Evolutionary conservation across 2,113 vertebrate species (phyloP).

Genomic region (Gorsachius goisagi): DNA sequence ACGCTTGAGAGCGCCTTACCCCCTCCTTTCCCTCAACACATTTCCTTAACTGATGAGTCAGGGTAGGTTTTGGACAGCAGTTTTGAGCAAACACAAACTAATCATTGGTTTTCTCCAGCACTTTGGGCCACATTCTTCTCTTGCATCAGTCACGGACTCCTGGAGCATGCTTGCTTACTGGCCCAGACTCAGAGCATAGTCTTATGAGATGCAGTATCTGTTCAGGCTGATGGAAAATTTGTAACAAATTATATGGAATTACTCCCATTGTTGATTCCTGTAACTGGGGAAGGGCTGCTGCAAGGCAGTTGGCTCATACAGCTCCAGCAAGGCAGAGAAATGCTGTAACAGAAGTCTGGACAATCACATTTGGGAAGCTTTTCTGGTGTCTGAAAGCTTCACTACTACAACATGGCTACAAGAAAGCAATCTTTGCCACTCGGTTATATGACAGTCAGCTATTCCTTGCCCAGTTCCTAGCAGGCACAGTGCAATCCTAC

Average conservation of each 20-base stretch:
- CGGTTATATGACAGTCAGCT: background rate
- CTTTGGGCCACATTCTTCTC: background rate
- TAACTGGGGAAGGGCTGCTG: background rate
- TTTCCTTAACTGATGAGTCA: constrained; percentile 17
- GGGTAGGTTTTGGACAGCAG: background rate
- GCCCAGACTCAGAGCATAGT: background rate
- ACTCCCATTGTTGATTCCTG: background rate
- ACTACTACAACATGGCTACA: background rate
- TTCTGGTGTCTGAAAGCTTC: background rate
- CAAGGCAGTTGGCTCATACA: background rate
- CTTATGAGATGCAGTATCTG: accelerated
- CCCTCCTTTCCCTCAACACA: background rate
- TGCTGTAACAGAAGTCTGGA: background rate
- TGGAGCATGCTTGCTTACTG: background rate
- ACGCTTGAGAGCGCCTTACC: background rate
- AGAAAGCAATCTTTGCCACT: background rate
- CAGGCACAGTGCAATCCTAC: background rate
- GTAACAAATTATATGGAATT: background rate
- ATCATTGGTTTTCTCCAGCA: background rate
- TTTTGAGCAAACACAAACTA: background rate
- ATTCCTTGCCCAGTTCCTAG: background rate
- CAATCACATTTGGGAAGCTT: background rate
- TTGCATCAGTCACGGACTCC: accelerated
- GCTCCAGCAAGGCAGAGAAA: background rate
- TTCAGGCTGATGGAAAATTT: background rate